phyloP scores from a whole-genome alignment of 2,113 vertebrate species.

The Cyprinodon tularosa region DNA sequence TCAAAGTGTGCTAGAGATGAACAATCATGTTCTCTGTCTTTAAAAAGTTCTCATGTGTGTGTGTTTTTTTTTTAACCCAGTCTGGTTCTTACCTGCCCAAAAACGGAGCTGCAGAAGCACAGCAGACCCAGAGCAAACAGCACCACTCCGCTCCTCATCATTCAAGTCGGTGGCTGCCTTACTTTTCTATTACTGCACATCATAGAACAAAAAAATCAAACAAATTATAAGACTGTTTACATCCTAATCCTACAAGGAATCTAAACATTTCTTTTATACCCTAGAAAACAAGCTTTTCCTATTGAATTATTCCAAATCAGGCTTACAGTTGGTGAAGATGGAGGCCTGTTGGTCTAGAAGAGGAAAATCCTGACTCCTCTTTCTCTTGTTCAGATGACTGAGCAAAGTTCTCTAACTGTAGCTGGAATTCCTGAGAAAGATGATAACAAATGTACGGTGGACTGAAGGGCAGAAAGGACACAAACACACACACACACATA shows the following conservation, averaged over 20 bases:
- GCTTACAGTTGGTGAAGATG: slow-evolving; percentile 38
- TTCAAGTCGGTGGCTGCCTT: slow-evolving; percentile 16
- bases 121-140: slow-evolving; percentile 61
- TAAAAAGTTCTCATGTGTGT: background rate
- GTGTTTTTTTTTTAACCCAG: background rate
- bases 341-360: slow-evolving; percentile 15
- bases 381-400: slow-evolving; percentile 16
- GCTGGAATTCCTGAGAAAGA: slow-evolving; percentile 32
- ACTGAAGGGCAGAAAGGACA: slow-evolving; percentile 39
- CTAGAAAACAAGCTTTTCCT: background rate
- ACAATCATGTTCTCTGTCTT: too few species aligned
- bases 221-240: background rate
- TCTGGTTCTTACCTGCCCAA: slow-evolving; percentile 47
- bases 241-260: background rate
- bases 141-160: slow-evolving; percentile 55
- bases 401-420: slow-evolving; percentile 38
- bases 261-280: background rate
- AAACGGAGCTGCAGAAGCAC: slow-evolving; percentile 48
- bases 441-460: slow-evolving; percentile 47
- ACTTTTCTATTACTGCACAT: slow-evolving; percentile 24
- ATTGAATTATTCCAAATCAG: background rate
- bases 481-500: slow-evolving; percentile 32
- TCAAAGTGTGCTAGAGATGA: too few species aligned
- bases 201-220: background rate
- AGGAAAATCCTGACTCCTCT: slow-evolving; percentile 31